Conservation (phyloP, 2,113 vertebrate species). For the Aviceda subcristata region DNA sequence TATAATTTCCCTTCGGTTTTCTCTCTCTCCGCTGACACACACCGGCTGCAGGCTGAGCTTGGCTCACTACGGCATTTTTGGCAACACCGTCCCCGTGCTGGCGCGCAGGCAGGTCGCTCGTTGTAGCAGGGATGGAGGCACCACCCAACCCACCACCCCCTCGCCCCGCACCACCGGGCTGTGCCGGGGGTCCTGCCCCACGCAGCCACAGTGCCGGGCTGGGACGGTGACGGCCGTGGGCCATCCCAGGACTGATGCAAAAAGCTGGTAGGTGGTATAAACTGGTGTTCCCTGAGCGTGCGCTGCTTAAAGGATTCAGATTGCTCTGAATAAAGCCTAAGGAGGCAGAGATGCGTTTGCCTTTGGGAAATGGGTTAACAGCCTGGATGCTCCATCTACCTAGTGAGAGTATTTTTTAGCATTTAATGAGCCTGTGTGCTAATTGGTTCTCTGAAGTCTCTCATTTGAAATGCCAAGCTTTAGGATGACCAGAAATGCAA, state of each 20-base stretch:
- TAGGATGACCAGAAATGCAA: conserved; percentile 11
- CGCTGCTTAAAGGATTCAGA: neutral
- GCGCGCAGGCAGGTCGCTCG: neutral
- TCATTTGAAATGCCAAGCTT: conserved; percentile 9
- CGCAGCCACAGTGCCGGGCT: neutral
- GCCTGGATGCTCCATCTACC: neutral
- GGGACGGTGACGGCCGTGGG: neutral
- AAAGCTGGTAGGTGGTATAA: neutral
- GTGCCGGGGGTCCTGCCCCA: neutral
- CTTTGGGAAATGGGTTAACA: neutral
- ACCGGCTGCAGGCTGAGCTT: neutral
- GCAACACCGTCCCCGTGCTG: neutral
- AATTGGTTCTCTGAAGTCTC: conserved; percentile 22
- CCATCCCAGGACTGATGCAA: neutral
- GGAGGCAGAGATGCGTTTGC: neutral
- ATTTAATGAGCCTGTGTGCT: conserved; percentile 9
- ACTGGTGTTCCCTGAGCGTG: neutral
- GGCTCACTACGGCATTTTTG: neutral
- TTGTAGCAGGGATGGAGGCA: neutral
- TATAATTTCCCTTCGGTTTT: neutral
- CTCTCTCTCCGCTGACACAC: neutral
- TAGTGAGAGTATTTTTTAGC: neutral
- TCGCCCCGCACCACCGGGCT: fast-evolving
- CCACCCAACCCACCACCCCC: neutral
- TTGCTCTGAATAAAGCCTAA: neutral